Evolutionary conservation across 1,140 invertebrate genomes (phyloP).

Genomic region (Antheraea mylitta): DNA sequence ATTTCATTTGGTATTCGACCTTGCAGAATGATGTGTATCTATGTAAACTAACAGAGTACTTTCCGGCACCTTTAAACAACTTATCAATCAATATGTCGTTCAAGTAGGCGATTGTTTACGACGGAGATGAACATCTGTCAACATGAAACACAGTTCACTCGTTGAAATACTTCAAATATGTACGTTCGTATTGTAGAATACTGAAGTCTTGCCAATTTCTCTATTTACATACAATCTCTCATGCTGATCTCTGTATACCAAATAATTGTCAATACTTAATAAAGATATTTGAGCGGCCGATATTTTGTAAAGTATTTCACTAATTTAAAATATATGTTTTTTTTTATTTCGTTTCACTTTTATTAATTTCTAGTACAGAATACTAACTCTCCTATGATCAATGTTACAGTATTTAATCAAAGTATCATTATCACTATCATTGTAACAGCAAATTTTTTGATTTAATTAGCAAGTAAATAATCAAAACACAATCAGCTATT

Average conservation of each 20-base stretch:
- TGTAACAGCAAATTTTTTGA: too few relatives aligned
- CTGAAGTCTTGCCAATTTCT: background rate
- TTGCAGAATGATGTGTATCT: background rate
- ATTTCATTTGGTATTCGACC: background rate
- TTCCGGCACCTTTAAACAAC: conserved; percentile 21
- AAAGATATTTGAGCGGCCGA: background rate
- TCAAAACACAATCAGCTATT: too few relatives aligned
- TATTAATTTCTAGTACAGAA: too few relatives aligned
- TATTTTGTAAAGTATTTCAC: background rate
- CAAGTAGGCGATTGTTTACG: conserved; percentile 24
- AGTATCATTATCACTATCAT: too few relatives aligned
- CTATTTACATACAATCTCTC: background rate
- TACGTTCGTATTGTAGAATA: background rate
- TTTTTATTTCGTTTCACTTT: too few relatives aligned
- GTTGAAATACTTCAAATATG: conserved; percentile 2
- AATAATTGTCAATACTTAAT: background rate
- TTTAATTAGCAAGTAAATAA: too few relatives aligned
- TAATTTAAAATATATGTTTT: too few relatives aligned
- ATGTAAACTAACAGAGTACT: conserved; percentile 7
- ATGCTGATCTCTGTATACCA: background rate
- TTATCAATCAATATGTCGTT: conserved; percentile 22
- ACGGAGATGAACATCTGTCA: conserved; percentile 26
- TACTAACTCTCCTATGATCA: too few relatives aligned
- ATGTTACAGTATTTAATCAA: too few relatives aligned
- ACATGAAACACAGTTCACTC: conserved; percentile 18